Conservation (phyloP, 2,888 invertebrate species). For the Ormyrus rosae region DNA sequence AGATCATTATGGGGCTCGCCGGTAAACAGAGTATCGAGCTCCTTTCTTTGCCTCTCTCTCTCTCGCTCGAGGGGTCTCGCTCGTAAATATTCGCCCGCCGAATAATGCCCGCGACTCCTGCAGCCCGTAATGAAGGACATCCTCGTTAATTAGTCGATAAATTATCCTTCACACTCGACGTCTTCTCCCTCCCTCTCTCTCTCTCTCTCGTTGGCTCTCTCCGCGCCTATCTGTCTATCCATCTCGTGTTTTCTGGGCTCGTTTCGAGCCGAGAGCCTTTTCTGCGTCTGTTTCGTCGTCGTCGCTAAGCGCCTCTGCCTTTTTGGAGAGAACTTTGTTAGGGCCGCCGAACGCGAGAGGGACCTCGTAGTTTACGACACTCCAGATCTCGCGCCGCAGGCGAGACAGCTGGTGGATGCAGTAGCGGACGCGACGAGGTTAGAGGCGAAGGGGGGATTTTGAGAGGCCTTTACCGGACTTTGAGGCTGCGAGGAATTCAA, state of each 20-base stretch:
- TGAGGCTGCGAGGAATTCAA: no score
- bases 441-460: no score
- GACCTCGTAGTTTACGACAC: constrained; percentile 69
- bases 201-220: constrained; percentile 41
- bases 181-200: constrained; percentile 35
- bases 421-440: no score
- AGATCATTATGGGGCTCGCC: constrained; percentile 71
- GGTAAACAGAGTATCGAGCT: constrained; percentile 62
- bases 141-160: constrained; percentile 76
- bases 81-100: constrained; percentile 74
- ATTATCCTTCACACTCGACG: constrained; percentile 72
- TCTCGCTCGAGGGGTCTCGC: constrained; percentile 55
- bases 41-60: constrained; percentile 22
- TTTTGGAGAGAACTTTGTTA: neutral
- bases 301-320: constrained; percentile 18
- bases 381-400: constrained; percentile 45
- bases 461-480: no score
- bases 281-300: neutral
- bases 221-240: constrained; percentile 31
- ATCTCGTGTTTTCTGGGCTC: constrained; percentile 43
- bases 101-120: constrained; percentile 70
- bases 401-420: neutral
- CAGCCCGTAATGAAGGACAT: constrained; percentile 74
- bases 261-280: neutral
- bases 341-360: constrained; percentile 28